phyloP scores from a whole-genome alignment of 2,888 invertebrate species.

The Sericinus montela region DNA sequence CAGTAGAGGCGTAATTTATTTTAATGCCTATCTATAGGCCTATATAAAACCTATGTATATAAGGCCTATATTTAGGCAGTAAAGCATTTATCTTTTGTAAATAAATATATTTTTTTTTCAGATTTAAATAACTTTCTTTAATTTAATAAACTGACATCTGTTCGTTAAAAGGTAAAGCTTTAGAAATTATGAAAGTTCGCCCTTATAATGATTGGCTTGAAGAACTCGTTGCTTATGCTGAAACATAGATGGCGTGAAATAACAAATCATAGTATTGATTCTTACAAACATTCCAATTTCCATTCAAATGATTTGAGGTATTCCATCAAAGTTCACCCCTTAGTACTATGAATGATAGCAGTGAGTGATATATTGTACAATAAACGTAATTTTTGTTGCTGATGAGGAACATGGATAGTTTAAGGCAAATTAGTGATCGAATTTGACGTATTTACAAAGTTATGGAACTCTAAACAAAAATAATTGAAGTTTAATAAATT shows the following conservation, averaged over 20 bases:
- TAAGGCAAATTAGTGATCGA: not conserved
- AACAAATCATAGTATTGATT: constrained; percentile 3
- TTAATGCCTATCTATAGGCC: no score
- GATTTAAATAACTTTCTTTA: no score
- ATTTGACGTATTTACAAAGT: no score
- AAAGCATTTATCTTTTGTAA: no score
- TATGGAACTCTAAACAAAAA: not conserved
- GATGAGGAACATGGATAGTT: not conserved
- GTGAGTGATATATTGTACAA: constrained; percentile 2
- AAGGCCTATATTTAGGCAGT: no score
- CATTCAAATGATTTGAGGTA: constrained; percentile 4
- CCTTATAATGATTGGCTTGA: no score
- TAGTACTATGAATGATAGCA: constrained; percentile 10
- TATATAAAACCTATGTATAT: no score
- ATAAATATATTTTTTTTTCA: no score
- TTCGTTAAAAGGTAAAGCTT: not conserved
- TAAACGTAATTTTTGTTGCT: not conserved
- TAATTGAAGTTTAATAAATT: no score
- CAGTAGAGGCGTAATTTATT: no score
- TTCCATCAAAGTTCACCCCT: not conserved
- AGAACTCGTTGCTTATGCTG: not conserved
- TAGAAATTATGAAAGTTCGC: not conserved
- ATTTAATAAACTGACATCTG: constrained; percentile 9
- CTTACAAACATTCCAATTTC: not conserved
- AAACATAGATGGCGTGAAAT: constrained; percentile 9